phyloP scores from a whole-genome alignment of 2,888 invertebrate genomes.

The Ichneumoninae sp. region DNA sequence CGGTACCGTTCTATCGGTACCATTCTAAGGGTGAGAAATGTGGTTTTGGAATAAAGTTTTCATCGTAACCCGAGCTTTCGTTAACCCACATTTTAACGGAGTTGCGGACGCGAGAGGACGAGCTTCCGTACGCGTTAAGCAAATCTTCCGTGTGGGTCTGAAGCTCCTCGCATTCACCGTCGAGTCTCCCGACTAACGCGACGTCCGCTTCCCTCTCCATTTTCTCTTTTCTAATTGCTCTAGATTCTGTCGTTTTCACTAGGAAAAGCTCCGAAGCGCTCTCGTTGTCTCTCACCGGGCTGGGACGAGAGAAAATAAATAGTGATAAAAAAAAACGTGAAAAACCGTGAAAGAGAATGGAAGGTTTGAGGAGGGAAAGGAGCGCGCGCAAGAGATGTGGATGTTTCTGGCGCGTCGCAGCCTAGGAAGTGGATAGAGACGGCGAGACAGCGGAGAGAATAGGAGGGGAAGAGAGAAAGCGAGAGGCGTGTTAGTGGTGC shows the following conservation, averaged over 20 bases:
- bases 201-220: conserved; percentile 20
- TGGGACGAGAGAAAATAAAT: conserved; percentile 50
- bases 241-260: conserved; percentile 68
- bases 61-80: conserved; percentile 7
- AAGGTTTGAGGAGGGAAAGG: conserved; percentile 1
- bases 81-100: conserved; percentile 72
- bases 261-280: conserved; percentile 36
- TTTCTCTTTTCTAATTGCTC: conserved; percentile 72
- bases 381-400: conserved; percentile 13
- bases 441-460: conserved; percentile 20
- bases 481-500: conserved; percentile 60
- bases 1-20: too few relatives aligned
- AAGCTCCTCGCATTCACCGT: conserved; percentile 37
- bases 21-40: background rate
- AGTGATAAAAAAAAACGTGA: conserved; percentile 28
- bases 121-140: background rate
- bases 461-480: conserved; percentile 47
- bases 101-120: conserved; percentile 42
- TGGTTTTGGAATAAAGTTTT: background rate
- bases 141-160: conserved; percentile 15
- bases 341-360: conserved; percentile 30
- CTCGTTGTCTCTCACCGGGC: background rate
- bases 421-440: background rate
- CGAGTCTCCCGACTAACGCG: conserved; percentile 29
- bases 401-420: background rate